A percentile compares a stretch with the other conserved stretches of the same genome.
phyloP scores from a whole-genome alignment of 2,113 vertebrate species.

The Phalacrocorax pelagicus region DNA sequence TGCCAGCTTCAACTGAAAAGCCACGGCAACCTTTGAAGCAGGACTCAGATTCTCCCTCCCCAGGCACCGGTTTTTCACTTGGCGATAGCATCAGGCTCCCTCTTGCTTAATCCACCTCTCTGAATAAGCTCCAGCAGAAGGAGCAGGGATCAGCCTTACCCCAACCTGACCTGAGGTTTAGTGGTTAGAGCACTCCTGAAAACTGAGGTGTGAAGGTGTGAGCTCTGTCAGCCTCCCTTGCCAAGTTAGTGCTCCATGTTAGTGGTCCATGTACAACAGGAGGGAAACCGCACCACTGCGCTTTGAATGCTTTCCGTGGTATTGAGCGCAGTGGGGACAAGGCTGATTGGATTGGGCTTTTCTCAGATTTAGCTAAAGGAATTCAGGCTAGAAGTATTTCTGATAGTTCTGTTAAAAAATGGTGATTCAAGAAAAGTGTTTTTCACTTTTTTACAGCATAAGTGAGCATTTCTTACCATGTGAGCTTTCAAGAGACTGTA shows the following conservation, averaged over 20 bases:
- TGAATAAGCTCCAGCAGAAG: neutral
- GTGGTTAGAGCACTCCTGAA: neutral
- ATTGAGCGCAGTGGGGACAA: neutral
- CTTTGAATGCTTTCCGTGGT: neutral
- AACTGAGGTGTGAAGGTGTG: neutral
- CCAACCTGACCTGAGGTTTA: neutral
- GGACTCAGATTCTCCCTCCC: neutral
- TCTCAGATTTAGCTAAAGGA: neutral
- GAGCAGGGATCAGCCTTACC: neutral
- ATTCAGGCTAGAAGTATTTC: neutral
- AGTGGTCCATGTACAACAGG: neutral
- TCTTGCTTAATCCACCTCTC: neutral
- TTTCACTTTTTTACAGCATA: neutral
- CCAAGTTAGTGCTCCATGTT: accelerated
- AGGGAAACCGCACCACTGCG: accelerated
- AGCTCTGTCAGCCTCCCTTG: neutral
- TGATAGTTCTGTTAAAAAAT: neutral
- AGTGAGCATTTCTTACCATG: neutral
- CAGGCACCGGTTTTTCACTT: neutral
- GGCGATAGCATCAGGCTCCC: neutral
- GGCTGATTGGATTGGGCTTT: neutral
- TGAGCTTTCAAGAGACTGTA: neutral
- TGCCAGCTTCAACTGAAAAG: neutral
- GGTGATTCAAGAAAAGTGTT: neutral
- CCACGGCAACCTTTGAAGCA: neutral